These are phyloP conservation scores for Discoglossus pictus DNA, from an alignment of 2,797 vertebrate genomes.

Conservation along the genomic window DNA sequence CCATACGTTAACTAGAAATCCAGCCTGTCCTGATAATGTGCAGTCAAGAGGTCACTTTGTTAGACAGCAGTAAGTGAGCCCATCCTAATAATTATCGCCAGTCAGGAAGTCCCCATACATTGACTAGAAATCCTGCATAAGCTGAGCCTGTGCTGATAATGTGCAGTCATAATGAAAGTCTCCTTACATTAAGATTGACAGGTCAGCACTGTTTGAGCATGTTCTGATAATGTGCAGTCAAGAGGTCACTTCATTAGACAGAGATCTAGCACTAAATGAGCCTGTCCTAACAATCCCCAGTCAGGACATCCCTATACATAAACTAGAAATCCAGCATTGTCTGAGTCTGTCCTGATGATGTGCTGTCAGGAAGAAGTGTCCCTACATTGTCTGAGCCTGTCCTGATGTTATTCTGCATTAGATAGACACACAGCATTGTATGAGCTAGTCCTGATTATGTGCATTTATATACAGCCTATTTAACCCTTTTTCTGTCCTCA, in stretches of 20 bases:
- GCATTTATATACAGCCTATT: too few species aligned
- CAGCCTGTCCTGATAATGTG: too few species aligned
- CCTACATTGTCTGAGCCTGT: neutral
- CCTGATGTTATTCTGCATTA: neutral
- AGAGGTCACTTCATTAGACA: neutral
- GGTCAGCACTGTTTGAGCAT: neutral
- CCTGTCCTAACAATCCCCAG: neutral
- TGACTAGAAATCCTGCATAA: too few species aligned
- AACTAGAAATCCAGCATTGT: neutral
- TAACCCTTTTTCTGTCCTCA: too few species aligned
- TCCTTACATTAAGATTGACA: neutral
- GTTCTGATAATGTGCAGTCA: constrained; percentile 1
- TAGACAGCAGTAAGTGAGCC: too few species aligned
- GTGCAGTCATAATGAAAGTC: neutral
- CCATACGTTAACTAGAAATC: too few species aligned
- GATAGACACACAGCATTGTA: neutral
- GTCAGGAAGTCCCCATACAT: too few species aligned
- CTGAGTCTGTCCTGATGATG: constrained; percentile 15
- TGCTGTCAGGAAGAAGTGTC: neutral
- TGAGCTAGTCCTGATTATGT: neutral
- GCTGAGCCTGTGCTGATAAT: constrained; percentile 9
- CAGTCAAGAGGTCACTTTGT: too few species aligned
- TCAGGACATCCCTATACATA: constrained; percentile 2
- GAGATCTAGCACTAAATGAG: neutral
- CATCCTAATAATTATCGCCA: too few species aligned